Percentiles rank a stretch among this genome's conserved stretches.
phyloP scores from a whole-genome alignment of 2,888 invertebrate genomes.

The Leptopterna dolabrata region DNA sequence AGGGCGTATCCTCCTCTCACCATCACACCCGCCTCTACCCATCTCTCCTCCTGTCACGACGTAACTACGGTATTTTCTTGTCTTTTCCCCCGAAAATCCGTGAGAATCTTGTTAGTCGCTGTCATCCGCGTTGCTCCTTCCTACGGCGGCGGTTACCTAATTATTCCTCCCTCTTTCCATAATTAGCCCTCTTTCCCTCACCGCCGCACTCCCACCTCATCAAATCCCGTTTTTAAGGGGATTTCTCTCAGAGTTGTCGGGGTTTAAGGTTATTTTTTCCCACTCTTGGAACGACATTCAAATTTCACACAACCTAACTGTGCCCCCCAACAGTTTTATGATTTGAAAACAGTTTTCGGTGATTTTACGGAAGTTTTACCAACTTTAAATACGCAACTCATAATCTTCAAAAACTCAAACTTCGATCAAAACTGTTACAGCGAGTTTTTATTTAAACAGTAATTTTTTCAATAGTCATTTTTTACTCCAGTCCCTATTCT shows the following conservation, averaged over 20 bases:
- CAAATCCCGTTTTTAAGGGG: not conserved
- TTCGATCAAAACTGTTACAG: too few relatives aligned
- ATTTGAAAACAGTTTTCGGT: too few relatives aligned
- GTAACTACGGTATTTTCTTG: constrained; percentile 40
- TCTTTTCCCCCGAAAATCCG: constrained; percentile 36
- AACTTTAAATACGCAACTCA: too few relatives aligned
- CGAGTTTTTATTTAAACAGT: too few relatives aligned
- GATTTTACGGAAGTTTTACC: too few relatives aligned
- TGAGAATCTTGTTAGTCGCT: constrained; percentile 48
- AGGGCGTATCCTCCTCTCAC: not conserved
- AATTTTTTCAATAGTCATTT: too few relatives aligned
- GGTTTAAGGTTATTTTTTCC: not conserved
- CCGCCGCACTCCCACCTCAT: not conserved
- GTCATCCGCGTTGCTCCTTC: constrained; percentile 22
- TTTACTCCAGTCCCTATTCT: too few relatives aligned
- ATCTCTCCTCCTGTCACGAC: not conserved
- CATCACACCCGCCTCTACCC: not conserved
- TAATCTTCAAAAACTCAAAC: too few relatives aligned
- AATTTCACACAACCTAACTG: not conserved
- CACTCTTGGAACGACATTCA: not conserved
- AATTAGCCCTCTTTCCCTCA: constrained; percentile 18
- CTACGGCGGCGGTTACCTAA: constrained; percentile 23
- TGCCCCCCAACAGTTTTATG: too few relatives aligned
- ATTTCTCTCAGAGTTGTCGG: not conserved
- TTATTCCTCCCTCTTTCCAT: constrained; percentile 17